Conservation (phyloP, 2,113 vertebrate species). For the Grammomys dolichurus region DNA sequence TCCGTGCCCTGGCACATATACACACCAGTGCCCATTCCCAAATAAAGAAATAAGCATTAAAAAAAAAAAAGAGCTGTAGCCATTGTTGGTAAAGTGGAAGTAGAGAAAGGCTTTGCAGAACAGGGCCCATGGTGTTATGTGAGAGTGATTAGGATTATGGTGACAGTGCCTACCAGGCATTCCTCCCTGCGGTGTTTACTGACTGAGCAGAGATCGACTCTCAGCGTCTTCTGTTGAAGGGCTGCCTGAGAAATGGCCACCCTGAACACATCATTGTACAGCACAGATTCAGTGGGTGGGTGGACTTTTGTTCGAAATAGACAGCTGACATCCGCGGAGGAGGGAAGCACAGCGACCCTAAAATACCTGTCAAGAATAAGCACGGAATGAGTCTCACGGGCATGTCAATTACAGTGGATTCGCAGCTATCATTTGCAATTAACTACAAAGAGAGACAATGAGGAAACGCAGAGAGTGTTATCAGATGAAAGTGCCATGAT, state of each 20-base stretch:
- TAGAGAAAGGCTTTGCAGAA: not conserved
- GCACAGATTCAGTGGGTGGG: constrained; percentile 82
- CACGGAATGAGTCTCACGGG: not conserved
- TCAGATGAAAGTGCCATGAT: not conserved
- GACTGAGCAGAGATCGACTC: constrained; percentile 88
- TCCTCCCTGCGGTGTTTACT: constrained; percentile 85
- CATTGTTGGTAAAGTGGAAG: not conserved
- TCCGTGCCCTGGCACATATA: no score
- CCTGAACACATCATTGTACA: constrained; percentile 89
- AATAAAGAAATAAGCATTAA: not conserved
- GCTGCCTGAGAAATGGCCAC: constrained; percentile 84
- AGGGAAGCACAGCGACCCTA: constrained; percentile 89
- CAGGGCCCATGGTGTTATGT: not conserved
- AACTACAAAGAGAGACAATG: not conserved
- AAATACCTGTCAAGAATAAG: constrained; percentile 86
- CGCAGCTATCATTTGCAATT: not conserved
- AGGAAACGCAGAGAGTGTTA: accelerated
- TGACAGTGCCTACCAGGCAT: constrained; percentile 87
- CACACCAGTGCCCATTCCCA: not conserved
- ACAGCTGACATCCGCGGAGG: constrained; percentile 88
- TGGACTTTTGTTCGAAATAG: constrained; percentile 91
- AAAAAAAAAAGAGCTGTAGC: not conserved
- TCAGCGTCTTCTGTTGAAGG: constrained; percentile 89
- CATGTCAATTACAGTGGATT: not conserved
- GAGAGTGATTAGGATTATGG: not conserved